phyloP scores from a whole-genome alignment of 1,140 invertebrate genomes.

The Bombus ignitus region DNA sequence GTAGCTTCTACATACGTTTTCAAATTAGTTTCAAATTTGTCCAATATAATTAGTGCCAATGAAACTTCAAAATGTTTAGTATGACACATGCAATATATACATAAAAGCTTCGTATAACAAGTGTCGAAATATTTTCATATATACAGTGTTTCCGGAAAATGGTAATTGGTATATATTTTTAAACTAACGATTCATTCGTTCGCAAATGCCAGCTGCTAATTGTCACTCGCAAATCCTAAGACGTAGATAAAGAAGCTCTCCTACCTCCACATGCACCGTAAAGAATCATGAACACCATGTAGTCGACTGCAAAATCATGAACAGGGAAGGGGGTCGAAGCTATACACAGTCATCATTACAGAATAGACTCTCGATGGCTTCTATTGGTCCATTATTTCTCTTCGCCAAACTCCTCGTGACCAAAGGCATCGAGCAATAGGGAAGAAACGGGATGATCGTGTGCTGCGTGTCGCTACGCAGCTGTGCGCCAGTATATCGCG shows the following conservation, averaged over 20 bases:
- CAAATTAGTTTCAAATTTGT: too few species aligned
- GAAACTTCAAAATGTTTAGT: not conserved
- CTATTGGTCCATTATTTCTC: not conserved
- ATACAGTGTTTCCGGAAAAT: too few species aligned
- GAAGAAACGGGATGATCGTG: not conserved
- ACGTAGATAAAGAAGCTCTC: not conserved
- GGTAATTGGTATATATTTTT: too few species aligned
- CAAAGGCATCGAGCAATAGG: not conserved
- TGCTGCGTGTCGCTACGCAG: slow-evolving; percentile 22
- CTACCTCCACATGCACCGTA: rapidly evolving
- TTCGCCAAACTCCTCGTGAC: not conserved
- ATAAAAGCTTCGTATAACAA: too few species aligned
- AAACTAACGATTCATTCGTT: too few species aligned
- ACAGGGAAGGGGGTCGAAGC: not conserved
- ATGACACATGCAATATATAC: not conserved
- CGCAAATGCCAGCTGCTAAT: too few species aligned
- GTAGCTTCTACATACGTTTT: too few species aligned
- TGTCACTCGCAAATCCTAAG: not conserved
- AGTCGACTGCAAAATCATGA: not conserved
- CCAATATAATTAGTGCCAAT: too few species aligned
- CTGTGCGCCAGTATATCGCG: slow-evolving; percentile 23
- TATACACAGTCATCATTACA: not conserved
- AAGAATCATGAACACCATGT: not conserved
- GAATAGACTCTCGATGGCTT: not conserved
- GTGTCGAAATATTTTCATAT: too few species aligned